Conservation (phyloP, 2,888 invertebrate genomes). For the Yponomeuta evonymella region DNA sequence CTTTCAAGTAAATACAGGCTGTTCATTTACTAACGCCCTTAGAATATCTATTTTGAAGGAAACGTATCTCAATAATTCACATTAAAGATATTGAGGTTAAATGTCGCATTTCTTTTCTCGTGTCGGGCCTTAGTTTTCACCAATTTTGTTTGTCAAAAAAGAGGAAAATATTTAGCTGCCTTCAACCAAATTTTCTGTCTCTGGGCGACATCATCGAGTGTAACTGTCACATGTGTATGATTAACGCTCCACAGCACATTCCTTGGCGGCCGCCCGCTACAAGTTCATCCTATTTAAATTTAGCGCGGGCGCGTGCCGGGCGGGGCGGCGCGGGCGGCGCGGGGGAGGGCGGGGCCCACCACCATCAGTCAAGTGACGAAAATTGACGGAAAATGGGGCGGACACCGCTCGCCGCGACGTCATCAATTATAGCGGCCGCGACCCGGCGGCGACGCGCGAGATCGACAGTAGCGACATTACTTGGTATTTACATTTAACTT, state of each 20-base stretch:
- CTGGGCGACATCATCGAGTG: constrained; percentile 50
- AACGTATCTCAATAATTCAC: too few relatives aligned
- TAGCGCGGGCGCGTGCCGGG: constrained; percentile 72
- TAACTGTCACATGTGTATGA: constrained; percentile 72
- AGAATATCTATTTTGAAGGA: too few relatives aligned
- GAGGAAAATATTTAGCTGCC: too few relatives aligned
- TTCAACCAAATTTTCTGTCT: constrained; percentile 37
- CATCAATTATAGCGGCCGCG: constrained; percentile 68
- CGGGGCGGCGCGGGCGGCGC: constrained; percentile 35
- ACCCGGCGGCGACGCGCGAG: constrained; percentile 43
- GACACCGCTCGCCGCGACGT: constrained; percentile 72
- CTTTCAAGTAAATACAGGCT: too few relatives aligned
- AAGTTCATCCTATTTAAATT: constrained; percentile 75
- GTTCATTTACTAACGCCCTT: too few relatives aligned
- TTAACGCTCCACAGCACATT: constrained; percentile 65
- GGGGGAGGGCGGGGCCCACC: constrained; percentile 54
- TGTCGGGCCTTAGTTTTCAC: too few relatives aligned
- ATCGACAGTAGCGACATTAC: constrained; percentile 32
- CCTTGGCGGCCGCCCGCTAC: constrained; percentile 64
- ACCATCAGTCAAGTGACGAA: constrained; percentile 77
- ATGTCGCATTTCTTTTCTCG: too few relatives aligned
- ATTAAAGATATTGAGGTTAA: too few relatives aligned
- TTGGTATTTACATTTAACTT: background rate
- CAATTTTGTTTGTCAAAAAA: too few relatives aligned
- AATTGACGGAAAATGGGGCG: constrained; percentile 77